Percentiles rank a stretch among this genome's conserved stretches.
phyloP scores from a whole-genome alignment of 2,113 vertebrate species.

The Gracilinanus agilis region DNA sequence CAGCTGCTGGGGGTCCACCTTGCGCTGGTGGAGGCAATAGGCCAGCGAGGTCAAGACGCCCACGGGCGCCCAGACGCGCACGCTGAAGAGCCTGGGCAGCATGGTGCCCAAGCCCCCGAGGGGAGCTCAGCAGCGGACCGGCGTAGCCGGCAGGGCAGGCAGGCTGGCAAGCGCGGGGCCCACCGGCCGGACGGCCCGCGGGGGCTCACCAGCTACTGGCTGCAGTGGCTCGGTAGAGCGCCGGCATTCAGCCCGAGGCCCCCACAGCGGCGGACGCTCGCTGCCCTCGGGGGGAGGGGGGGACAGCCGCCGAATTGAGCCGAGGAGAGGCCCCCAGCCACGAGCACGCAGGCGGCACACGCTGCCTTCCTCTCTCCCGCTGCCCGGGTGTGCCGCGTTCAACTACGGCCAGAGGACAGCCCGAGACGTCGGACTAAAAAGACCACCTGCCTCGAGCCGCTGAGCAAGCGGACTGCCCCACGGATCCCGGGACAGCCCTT shows the following conservation, averaged over 20 bases:
- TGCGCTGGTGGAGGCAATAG: conserved; percentile 83
- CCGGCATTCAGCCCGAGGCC: neutral
- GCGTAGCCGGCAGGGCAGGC: neutral
- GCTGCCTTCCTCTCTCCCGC: too few species aligned
- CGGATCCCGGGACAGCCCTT: neutral
- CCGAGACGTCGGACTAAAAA: accelerated
- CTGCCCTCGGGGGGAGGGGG: neutral
- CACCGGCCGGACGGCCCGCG: neutral
- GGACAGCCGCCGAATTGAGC: neutral
- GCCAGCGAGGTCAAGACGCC: conserved; percentile 83
- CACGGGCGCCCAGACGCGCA: conserved; percentile 82
- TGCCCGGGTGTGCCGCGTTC: too few species aligned
- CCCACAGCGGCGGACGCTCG: neutral
- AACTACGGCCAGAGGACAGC: neutral
- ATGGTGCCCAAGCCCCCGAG: conserved; percentile 6
- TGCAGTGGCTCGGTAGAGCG: neutral
- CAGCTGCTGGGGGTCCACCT: conserved; percentile 71
- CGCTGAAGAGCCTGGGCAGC: conserved; percentile 14
- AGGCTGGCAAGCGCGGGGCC: too few species aligned
- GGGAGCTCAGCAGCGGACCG: neutral
- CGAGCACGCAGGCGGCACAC: too few species aligned
- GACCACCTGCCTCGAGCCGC: accelerated
- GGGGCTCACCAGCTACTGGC: conserved; percentile 6
- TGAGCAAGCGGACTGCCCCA: accelerated
- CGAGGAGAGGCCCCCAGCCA: neutral